Percentiles rank a stretch among this genome's conserved stretches.
Conservation (phyloP, 2,797 vertebrate genomes). For the Odontamblyopus rebecca region DNA sequence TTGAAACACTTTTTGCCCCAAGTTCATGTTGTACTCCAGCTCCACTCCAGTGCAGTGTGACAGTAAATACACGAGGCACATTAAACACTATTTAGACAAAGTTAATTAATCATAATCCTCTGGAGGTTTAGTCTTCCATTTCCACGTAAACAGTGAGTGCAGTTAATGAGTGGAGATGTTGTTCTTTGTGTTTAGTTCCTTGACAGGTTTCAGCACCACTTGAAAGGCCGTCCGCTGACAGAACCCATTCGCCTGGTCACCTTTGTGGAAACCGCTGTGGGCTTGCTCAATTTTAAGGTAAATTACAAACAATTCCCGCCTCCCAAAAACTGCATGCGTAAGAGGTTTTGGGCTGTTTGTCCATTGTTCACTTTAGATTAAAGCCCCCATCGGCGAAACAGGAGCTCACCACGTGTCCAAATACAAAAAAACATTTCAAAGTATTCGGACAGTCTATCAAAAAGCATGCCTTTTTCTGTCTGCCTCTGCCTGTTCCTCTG, state of each 20-base stretch:
- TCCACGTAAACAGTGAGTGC: slow-evolving; percentile 35
- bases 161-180: slow-evolving; percentile 68
- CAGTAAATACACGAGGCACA: background rate
- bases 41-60: background rate
- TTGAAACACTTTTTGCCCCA: slow-evolving; percentile 2
- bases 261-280: slow-evolving; percentile 98
- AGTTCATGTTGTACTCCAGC: slow-evolving; percentile 2
- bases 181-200: slow-evolving; percentile 87
- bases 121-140: slow-evolving; percentile 29
- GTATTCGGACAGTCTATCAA: slow-evolving; percentile 56
- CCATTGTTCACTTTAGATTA: slow-evolving; percentile 65
- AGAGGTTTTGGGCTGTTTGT: slow-evolving; percentile 57
- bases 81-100: slow-evolving; percentile 25
- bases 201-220: slow-evolving; percentile 89
- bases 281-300: slow-evolving; percentile 99
- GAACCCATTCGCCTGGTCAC: slow-evolving; percentile 95
- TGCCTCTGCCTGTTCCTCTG: slow-evolving; percentile 26
- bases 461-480: slow-evolving; percentile 44
- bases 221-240: slow-evolving; percentile 88
- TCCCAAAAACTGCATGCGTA: slow-evolving; percentile 61
- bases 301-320: slow-evolving; percentile 66
- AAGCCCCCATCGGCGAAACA: slow-evolving; percentile 51
- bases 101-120: slow-evolving; percentile 43
- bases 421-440: slow-evolving; percentile 51
- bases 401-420: slow-evolving; percentile 55